Base-by-base conservation (phyloP, 2,888 invertebrate genomes). In the Trichacis sp. region DNA sequence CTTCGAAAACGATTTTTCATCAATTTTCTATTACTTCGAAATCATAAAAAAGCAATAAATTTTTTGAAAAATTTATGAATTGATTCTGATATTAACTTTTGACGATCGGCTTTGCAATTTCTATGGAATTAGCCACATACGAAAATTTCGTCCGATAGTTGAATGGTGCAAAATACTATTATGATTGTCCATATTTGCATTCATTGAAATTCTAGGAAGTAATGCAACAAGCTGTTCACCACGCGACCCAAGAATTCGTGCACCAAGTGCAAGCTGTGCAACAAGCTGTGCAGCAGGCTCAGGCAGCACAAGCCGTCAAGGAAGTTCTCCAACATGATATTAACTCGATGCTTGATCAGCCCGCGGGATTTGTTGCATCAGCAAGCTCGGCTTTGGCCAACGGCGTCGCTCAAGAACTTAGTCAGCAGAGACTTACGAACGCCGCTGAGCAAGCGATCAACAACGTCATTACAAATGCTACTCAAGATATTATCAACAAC, bases 291-390 rank as follows among this genome's bases (percentile, higher is more conserved):
- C 83, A 84, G 29, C 84, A 84, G 15, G 84, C 82, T 0, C 84
- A 84, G 60, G 84, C 83, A 0, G 84, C 83, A 0, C 83, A 84
- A 46, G 84, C 79, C 0, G 81, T 84, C 81, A 83, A 84, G 29
- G 82, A 84, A 11, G 84, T 83, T 0, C 83, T 84, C 1, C 83
- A 84, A 15, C 83, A 84, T 57, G 84, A 84, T 45, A 83, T 84
- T 1, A 79, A 81, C 0, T 81, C 82, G 1, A 82, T 84, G 78
- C 60, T 84, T 11, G 81, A 75, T 45, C 83, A 84, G 33, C 82
- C 83, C 0, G 83, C 80, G 0, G 80, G 82, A 2, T 82, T 84
- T 36, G 83, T 84, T 0, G 84, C 80, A 0, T 84, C 83, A 52
- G 84, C 84, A 0, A 84, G 83, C 36, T 83, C 83, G 0, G 84